Percentiles rank a stretch among this genome's conserved stretches.
Evolutionary conservation across 2,888 invertebrate genomes (phyloP).

Genomic region (Sympetrum striolatum): DNA sequence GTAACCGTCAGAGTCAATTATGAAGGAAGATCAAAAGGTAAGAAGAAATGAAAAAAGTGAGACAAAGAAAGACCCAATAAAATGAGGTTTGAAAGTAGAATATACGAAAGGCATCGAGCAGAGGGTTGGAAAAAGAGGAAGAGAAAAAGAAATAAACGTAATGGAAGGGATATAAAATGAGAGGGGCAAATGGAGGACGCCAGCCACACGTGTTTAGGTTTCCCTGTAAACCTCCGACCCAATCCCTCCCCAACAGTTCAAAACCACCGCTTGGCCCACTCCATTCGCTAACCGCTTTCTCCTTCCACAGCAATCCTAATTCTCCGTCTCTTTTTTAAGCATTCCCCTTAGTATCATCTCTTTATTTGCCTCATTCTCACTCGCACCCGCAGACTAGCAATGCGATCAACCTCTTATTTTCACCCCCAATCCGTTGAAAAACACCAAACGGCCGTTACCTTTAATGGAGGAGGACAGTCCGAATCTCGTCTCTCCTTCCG

Average conservation of each 20-base stretch:
- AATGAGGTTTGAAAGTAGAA: no score
- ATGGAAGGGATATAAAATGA: no score
- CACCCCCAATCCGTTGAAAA: not conserved
- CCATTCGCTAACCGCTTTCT: not conserved
- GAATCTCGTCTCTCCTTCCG: not conserved
- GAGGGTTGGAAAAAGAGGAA: not conserved
- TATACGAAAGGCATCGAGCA: not conserved
- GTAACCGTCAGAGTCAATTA: no score
- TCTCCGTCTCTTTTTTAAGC: not conserved
- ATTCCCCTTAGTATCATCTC: not conserved
- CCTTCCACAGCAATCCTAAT: not conserved
- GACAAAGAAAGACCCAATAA: no score
- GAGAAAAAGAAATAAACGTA: no score
- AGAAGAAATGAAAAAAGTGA: no score
- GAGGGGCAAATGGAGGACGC: constrained; percentile 3
- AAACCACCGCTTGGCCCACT: not conserved
- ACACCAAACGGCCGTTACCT: not conserved
- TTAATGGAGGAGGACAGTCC: not conserved
- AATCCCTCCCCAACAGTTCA: constrained; percentile 2
- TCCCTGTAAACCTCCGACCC: constrained; percentile 13
- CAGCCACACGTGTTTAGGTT: constrained; percentile 37
- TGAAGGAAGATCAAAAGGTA: no score
- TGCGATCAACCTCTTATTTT: not conserved
- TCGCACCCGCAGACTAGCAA: not conserved
- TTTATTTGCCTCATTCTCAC: not conserved